Evolutionary conservation across 2,797 vertebrate species (phyloP).

Genomic region (Notoglanidium macrostoma): DNA sequence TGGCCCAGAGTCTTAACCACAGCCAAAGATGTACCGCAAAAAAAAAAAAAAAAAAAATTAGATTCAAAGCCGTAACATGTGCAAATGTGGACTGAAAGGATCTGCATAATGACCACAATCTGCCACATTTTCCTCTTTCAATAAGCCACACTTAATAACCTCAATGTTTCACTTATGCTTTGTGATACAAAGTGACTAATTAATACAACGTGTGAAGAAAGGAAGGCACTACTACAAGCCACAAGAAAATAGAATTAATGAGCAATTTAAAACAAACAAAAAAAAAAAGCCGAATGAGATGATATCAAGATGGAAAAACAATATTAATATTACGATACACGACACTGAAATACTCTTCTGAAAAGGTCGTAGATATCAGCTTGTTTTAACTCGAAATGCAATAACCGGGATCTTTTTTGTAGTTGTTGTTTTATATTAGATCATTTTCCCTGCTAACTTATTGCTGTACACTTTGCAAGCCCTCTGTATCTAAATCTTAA

Average conservation of each 20-base stretch:
- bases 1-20: background rate
- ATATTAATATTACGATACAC: background rate
- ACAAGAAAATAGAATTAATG: background rate
- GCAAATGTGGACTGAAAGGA: background rate
- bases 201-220: background rate
- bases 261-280: background rate
- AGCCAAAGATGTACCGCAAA: no score
- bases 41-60: background rate
- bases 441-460: no score
- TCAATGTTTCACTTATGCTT: background rate
- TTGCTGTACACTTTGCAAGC: background rate
- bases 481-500: background rate
- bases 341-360: background rate
- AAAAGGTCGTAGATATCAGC: background rate
- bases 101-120: conserved; percentile 5
- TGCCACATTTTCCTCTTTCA: background rate
- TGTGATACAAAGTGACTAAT: no score
- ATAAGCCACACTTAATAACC: background rate
- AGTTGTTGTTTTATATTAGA: background rate
- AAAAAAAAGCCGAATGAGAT: background rate
- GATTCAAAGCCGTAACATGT: conserved; percentile 4
- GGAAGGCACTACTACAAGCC: background rate
- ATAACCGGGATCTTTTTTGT: background rate
- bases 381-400: background rate
- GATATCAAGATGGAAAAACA: background rate